phyloP scores from a whole-genome alignment of 2,113 vertebrate genomes.

The Nicator chloris region DNA sequence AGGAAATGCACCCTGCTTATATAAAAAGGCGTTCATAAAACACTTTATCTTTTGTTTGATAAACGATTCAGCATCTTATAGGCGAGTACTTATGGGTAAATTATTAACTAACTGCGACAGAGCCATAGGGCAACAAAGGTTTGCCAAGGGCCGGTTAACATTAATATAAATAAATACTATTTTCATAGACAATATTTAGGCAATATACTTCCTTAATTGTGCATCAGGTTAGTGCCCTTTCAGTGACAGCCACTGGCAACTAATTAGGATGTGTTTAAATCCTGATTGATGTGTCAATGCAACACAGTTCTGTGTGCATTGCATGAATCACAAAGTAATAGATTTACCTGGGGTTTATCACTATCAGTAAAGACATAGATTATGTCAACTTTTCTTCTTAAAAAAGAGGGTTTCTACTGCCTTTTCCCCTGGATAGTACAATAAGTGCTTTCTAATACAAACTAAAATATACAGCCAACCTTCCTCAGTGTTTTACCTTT shows the following conservation, averaged over 20 bases:
- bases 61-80: not conserved
- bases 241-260: not conserved
- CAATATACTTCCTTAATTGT: not conserved
- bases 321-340: not conserved
- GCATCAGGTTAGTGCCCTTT: not conserved
- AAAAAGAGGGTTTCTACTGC: not conserved
- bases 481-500: not conserved
- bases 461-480: not conserved
- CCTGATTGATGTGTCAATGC: not conserved
- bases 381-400: not conserved
- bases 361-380: not conserved
- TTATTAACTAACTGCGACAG: slow-evolving; percentile 20
- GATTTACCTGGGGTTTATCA: not conserved
- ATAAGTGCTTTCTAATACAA: not conserved
- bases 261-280: not conserved
- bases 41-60: not conserved
- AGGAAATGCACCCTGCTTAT: not conserved
- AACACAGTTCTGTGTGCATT: not conserved
- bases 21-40: not conserved
- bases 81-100: not conserved
- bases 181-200: slow-evolving; percentile 5
- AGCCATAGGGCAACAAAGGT: not conserved
- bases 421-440: not conserved
- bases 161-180: not conserved
- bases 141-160: slow-evolving; percentile 6